Evolutionary conservation across 1,140 invertebrate genomes (phyloP).

Genomic region (Apis florea): DNA sequence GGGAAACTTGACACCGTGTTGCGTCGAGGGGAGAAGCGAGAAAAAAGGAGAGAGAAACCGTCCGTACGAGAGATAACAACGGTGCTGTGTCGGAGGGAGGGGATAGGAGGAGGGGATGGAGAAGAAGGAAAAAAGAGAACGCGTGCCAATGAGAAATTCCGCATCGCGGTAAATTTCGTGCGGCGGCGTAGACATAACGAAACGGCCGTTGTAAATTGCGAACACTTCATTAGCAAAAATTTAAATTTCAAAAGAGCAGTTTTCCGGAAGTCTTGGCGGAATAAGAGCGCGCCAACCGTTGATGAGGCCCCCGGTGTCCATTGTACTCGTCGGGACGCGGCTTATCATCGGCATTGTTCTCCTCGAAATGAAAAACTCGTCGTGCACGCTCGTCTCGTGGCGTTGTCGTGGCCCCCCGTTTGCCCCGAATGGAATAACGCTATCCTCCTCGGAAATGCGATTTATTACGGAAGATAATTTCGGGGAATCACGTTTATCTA

Average conservation of each 20-base stretch:
- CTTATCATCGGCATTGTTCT: slow-evolving; percentile 25
- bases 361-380: slow-evolving; percentile 18
- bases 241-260: slow-evolving; percentile 52
- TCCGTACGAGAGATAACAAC: no score
- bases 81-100: no score
- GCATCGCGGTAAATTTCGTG: slow-evolving; percentile 35
- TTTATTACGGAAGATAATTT: background rate
- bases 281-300: background rate
- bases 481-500: background rate
- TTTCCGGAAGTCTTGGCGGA: slow-evolving; percentile 17
- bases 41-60: background rate
- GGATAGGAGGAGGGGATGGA: background rate
- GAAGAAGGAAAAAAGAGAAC: background rate
- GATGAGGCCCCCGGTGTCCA: slow-evolving; percentile 31
- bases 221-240: slow-evolving; percentile 50
- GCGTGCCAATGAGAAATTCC: slow-evolving; percentile 38
- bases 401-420: background rate
- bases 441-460: background rate
- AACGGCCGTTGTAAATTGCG: slow-evolving; percentile 37
- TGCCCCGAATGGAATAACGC: background rate
- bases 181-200: slow-evolving; percentile 4
- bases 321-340: slow-evolving; percentile 15
- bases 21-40: background rate
- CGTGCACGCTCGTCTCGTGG: background rate
- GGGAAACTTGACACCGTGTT: background rate